These are phyloP conservation scores for Morpho achilles DNA, from an alignment of 2,888 invertebrate genomes.

Conservation along the genomic window DNA sequence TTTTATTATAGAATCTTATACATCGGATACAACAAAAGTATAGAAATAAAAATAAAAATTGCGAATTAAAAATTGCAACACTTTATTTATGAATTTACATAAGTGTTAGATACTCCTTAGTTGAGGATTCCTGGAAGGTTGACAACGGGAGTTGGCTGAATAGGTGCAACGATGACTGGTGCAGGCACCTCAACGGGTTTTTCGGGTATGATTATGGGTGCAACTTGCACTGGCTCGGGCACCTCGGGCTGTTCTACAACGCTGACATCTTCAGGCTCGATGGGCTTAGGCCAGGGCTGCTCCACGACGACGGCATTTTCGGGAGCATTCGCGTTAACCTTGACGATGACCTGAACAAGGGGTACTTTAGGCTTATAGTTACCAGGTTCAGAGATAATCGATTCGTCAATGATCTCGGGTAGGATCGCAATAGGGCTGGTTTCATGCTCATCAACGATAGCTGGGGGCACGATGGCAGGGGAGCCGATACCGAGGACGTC, in stretches of 20 bases:
- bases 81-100: neutral
- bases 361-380: constrained; percentile 16
- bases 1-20: no score
- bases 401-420: constrained; percentile 32
- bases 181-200: constrained; percentile 3
- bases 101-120: constrained; percentile 5
- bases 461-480: constrained; percentile 28
- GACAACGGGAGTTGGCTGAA: constrained; percentile 9
- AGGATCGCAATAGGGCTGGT: constrained; percentile 29
- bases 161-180: constrained; percentile 12
- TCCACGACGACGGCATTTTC: constrained; percentile 10
- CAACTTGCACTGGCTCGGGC: constrained; percentile 9
- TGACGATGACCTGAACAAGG: constrained; percentile 30
- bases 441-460: constrained; percentile 33
- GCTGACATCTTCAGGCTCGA: constrained; percentile 26
- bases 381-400: constrained; percentile 4
- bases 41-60: neutral
- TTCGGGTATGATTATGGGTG: constrained; percentile 13
- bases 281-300: constrained; percentile 21
- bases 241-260: constrained; percentile 21
- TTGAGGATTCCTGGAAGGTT: constrained; percentile 12
- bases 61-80: neutral
- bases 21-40: neutral
- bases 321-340: constrained; percentile 22
- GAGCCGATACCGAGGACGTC: constrained; percentile 28